Percentiles rank a stretch among this genome's conserved stretches.
Conservation (phyloP, 2,113 vertebrate genomes). For the Phaethon lepturus region DNA sequence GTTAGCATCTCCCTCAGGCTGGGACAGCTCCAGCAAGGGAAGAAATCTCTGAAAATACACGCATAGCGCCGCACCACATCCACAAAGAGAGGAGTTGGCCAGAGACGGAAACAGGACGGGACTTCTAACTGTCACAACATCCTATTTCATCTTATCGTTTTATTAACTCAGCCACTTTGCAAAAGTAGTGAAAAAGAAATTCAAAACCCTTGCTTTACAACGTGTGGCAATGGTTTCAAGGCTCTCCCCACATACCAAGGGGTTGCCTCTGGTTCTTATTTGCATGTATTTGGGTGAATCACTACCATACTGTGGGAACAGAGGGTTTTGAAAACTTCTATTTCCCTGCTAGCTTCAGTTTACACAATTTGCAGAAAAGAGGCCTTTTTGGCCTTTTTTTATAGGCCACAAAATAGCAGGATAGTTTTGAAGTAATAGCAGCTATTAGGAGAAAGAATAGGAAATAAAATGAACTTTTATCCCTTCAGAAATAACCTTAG, state of each 20-base stretch:
- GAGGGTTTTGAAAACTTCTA: background rate
- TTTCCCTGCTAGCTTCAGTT: background rate
- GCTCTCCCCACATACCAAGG: background rate
- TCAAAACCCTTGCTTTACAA: background rate
- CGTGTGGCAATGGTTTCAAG: background rate
- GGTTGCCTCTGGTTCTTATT: background rate
- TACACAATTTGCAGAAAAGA: background rate
- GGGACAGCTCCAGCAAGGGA: background rate
- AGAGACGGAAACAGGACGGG: background rate
- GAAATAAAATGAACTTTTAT: conserved; percentile 43
- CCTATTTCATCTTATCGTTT: background rate
- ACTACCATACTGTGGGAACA: background rate
- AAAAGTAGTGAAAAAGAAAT: rapidly evolving
- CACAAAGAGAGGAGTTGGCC: background rate
- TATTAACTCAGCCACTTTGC: background rate
- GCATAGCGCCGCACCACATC: too few relatives aligned
- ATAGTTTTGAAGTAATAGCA: conserved; percentile 18
- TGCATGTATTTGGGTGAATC: background rate
- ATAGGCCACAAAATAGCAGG: conserved; percentile 3
- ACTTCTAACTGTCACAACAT: background rate
- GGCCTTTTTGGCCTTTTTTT: background rate
- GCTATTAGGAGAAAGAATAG: conserved; percentile 7
- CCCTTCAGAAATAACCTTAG: background rate
- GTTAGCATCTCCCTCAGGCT: background rate
- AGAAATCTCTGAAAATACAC: background rate